phyloP scores from a whole-genome alignment of 2,113 vertebrate genomes.

The Pangasianodon hypophthalmus region DNA sequence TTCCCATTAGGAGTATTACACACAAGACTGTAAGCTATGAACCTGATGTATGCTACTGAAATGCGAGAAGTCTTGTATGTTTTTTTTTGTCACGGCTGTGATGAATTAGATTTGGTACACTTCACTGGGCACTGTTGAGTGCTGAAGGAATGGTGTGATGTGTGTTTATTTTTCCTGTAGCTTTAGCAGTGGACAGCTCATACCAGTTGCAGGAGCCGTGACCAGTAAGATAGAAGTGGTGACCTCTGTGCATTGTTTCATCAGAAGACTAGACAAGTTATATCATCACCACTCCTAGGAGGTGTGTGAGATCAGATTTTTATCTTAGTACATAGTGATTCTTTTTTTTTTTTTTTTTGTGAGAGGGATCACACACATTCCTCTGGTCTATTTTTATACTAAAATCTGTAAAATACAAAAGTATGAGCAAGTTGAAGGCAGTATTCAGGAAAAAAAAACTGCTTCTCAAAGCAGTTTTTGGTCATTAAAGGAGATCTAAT shows the following conservation, averaged over 20 bases:
- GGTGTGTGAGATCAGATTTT: not conserved
- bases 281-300: not conserved
- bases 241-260: not conserved
- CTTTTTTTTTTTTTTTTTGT: not conserved
- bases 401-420: not conserved
- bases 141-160: not conserved
- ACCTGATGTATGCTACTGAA: not conserved
- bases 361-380: not conserved
- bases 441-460: not conserved
- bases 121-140: no score
- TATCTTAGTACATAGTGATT: not conserved
- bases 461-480: not conserved
- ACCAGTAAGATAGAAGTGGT: not conserved
- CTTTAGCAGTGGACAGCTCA: not conserved
- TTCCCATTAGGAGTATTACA: not conserved
- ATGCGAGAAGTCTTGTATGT: not conserved
- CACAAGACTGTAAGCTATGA: not conserved
- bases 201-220: not conserved
- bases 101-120: not conserved
- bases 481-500: not conserved
- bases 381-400: not conserved
- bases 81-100: not conserved
- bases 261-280: not conserved
- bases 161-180: conserved; percentile 17
- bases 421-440: not conserved